Percentiles rank a stretch among this genome's conserved stretches.
Evolutionary conservation across 2,797 vertebrate genomes (phyloP).

Genomic region (Dendrocincla fuliginosa): DNA sequence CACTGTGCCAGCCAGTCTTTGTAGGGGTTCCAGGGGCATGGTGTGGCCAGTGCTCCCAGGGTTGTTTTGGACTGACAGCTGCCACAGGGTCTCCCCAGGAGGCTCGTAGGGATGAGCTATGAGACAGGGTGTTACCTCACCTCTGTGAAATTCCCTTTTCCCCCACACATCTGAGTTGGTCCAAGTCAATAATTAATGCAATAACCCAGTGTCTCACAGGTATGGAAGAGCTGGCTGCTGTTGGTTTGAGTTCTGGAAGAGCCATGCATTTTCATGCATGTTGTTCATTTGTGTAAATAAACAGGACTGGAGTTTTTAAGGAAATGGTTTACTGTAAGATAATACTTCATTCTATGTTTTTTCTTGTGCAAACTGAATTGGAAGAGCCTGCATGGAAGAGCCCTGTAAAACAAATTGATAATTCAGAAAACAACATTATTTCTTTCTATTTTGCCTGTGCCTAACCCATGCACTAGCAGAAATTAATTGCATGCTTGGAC

Average conservation of each 20-base stretch:
- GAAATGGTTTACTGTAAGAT: neutral
- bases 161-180: neutral
- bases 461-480: neutral
- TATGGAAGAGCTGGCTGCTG: neutral
- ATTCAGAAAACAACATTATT: neutral
- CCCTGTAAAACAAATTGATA: neutral
- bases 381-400: neutral
- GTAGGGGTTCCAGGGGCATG: neutral
- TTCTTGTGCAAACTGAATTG: neutral
- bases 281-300: neutral
- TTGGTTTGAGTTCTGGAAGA: neutral
- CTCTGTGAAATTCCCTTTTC: neutral
- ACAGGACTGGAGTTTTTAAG: neutral
- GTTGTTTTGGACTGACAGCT: neutral
- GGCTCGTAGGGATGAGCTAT: neutral
- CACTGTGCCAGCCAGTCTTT: neutral
- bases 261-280: neutral
- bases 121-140: neutral
- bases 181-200: neutral
- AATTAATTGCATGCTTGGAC: neutral
- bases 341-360: neutral
- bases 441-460: neutral
- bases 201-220: neutral
- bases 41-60: neutral
- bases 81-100: neutral